These are phyloP conservation scores for Eupeodes luniger DNA, from an alignment of 2,888 invertebrate species.

Conservation along the genomic window DNA sequence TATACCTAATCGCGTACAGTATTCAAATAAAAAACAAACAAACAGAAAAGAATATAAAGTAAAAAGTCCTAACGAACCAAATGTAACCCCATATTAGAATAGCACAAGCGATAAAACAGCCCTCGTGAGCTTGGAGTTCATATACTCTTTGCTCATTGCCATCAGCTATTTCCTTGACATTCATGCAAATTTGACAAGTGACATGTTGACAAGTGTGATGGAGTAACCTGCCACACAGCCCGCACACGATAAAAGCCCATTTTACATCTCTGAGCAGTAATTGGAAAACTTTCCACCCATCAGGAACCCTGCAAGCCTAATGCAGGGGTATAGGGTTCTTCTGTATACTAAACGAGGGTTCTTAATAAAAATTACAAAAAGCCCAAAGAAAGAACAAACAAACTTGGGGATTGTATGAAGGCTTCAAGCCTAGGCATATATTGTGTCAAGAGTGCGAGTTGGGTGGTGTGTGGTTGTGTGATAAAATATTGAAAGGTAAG, in stretches of 20 bases:
- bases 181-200: constrained; percentile 81
- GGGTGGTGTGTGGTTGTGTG: constrained; percentile 15
- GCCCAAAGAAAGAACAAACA: constrained; percentile 43
- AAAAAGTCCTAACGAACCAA: constrained; percentile 7
- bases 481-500: constrained; percentile 34
- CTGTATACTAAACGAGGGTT: constrained; percentile 11
- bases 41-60: constrained; percentile 21
- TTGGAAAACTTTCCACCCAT: constrained; percentile 77
- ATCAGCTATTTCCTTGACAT: constrained; percentile 63
- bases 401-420: constrained; percentile 30
- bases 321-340: constrained; percentile 63
- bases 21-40: constrained; percentile 14
- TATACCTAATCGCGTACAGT: constrained; percentile 34
- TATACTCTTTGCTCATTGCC: constrained; percentile 26
- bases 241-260: constrained; percentile 77
- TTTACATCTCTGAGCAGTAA: constrained; percentile 76
- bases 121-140: constrained; percentile 20
- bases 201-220: constrained; percentile 82
- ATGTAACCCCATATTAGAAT: constrained; percentile 40
- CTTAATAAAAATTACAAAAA: constrained; percentile 62
- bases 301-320: not conserved
- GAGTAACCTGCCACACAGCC: constrained; percentile 77
- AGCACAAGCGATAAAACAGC: constrained; percentile 43
- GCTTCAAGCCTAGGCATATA: too few species aligned
- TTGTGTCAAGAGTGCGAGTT: constrained; percentile 1